Conservation (phyloP, 2,113 vertebrate species). For the Aldabrachelys gigantea region DNA sequence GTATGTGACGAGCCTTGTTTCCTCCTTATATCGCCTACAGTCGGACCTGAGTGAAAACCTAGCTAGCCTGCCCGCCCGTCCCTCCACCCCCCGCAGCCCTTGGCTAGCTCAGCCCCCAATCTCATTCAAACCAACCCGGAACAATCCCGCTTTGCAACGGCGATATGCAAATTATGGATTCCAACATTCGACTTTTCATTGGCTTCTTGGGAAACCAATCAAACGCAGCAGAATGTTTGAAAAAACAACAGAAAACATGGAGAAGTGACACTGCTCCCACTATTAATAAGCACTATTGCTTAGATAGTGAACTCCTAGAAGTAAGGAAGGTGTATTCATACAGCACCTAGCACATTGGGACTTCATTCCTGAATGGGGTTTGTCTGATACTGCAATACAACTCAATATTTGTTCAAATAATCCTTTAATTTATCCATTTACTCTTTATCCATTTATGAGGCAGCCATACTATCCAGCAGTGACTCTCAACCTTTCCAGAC, state of each 20-base stretch:
- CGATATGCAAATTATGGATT: background rate
- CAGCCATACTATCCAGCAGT: too few species aligned
- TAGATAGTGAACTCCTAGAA: background rate
- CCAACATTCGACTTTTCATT: background rate
- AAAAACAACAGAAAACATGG: background rate
- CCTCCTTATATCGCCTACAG: background rate
- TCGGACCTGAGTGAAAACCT: background rate
- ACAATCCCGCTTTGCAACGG: background rate
- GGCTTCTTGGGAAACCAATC: background rate
- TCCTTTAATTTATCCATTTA: background rate
- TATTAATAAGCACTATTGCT: background rate
- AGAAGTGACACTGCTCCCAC: too few species aligned
- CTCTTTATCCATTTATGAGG: background rate
- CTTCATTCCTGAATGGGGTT: too few species aligned
- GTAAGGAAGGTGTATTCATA: background rate
- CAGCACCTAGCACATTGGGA: too few species aligned
- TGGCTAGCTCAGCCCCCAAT: too few species aligned
- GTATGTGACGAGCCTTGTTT: rapidly evolving
- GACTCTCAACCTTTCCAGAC: too few species aligned
- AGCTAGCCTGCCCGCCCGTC: too few species aligned
- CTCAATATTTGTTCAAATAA: too few species aligned
- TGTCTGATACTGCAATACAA: background rate
- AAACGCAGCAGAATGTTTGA: background rate
- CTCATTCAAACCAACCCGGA: background rate
- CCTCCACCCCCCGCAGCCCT: too few species aligned